These are phyloP conservation scores for Caenorhabditis inopinata DNA, from an alignment of 1,140 invertebrate species.

Conservation along the genomic window DNA sequence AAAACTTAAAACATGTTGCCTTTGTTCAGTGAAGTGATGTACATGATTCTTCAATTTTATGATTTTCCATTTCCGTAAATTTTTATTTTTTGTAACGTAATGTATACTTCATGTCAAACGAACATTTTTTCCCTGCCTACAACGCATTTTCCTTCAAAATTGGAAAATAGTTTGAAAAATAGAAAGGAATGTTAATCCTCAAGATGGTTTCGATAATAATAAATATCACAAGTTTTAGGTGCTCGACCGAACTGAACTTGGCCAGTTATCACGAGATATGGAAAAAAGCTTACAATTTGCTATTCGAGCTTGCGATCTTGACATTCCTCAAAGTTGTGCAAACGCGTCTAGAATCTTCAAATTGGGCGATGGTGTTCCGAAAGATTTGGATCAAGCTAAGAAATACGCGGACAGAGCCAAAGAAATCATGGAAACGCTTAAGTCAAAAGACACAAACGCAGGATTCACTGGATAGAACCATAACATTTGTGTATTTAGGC, in stretches of 20 bases:
- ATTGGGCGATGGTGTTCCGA: slow-evolving; percentile 61
- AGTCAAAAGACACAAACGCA: slow-evolving; percentile 49
- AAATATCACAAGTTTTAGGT: slow-evolving; percentile 18
- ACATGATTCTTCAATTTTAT: no score
- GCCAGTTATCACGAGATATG: slow-evolving; percentile 56
- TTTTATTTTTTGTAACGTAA: no score
- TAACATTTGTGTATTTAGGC: neutral
- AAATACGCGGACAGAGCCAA: slow-evolving; percentile 57
- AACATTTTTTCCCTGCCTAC: neutral
- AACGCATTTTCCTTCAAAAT: neutral
- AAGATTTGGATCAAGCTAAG: slow-evolving; percentile 58
- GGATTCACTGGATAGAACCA: slow-evolving; percentile 61
- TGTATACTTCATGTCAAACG: no score
- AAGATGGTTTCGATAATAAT: neutral
- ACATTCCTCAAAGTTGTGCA: slow-evolving; percentile 56
- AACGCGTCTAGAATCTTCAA: slow-evolving; percentile 60
- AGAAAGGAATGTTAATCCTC: neutral
- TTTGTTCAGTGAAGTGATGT: no score
- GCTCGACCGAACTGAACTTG: slow-evolving; percentile 37
- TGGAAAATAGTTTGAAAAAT: neutral
- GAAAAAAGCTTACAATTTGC: slow-evolving; percentile 58
- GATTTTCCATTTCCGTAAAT: no score
- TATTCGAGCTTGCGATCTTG: slow-evolving; percentile 57
- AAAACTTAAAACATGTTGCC: no score
- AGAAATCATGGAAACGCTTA: slow-evolving; percentile 53